Conservation (phyloP, 2,113 vertebrate species). For the Pseudorhombus dupliciocellatus region DNA sequence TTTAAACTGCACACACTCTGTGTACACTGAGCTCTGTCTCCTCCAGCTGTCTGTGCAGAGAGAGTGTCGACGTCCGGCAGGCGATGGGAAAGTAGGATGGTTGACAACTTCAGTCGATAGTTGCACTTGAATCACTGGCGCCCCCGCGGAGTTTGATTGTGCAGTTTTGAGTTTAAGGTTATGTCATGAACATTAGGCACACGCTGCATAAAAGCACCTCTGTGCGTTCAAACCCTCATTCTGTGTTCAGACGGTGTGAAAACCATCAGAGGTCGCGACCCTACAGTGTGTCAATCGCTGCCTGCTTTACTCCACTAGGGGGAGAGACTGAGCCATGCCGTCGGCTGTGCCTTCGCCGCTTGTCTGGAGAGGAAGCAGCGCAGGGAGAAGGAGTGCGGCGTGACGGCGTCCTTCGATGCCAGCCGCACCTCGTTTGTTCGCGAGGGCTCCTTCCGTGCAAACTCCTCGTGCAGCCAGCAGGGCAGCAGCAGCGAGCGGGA, state of each 20-base stretch:
- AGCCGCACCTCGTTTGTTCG: constrained; percentile 91
- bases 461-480: constrained; percentile 79
- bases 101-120: too few species aligned
- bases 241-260: neutral
- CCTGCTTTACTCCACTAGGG: constrained; percentile 76
- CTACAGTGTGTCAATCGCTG: neutral
- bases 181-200: neutral
- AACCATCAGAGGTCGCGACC: neutral
- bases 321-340: constrained; percentile 91
- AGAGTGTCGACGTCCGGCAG: too few species aligned
- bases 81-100: neutral
- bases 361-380: constrained; percentile 93
- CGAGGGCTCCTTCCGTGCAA: constrained; percentile 91
- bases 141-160: too few species aligned
- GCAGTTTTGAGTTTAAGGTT: neutral
- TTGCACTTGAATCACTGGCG: too few species aligned
- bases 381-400: constrained; percentile 92
- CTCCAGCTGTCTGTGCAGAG: too few species aligned
- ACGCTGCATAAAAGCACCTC: neutral
- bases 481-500: constrained; percentile 76
- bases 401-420: constrained; percentile 91
- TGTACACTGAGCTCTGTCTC: too few species aligned
- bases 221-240: neutral
- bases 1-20: constrained; percentile 23
- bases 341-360: constrained; percentile 92